A percentile compares a stretch with the other conserved stretches of the same genome.
Evolutionary conservation across 1,140 invertebrate genomes (phyloP).

Genomic region (Apis mellifera): Amel_HAv3.1 CM009945.2:5086501-5087000

Average conservation of each 20-base stretch:
- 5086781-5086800: no score
- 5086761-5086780: no score
- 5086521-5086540: conserved; percentile 7
- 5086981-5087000: conserved; percentile 48
- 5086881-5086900: not conserved
- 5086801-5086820: no score
- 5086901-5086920: conserved; percentile 2
- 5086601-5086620: not conserved
- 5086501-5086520: conserved; percentile 31
- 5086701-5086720: no score
- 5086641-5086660: not conserved
- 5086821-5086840: not conserved
- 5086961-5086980: conserved; percentile 30
- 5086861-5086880: conserved; percentile 7
- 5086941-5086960: conserved; percentile 48
- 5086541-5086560: conserved; percentile 20
- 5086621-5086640: not conserved
- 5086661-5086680: not conserved
- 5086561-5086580: conserved; percentile 25
- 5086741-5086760: not conserved
- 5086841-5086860: not conserved
- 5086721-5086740: conserved; percentile 1
- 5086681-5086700: not conserved
- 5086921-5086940: conserved; percentile 26
- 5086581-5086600: not conserved